These are phyloP conservation scores for Temnothorax nylanderi DNA, from an alignment of 1,140 invertebrate species.

Conservation along the genomic window DNA sequence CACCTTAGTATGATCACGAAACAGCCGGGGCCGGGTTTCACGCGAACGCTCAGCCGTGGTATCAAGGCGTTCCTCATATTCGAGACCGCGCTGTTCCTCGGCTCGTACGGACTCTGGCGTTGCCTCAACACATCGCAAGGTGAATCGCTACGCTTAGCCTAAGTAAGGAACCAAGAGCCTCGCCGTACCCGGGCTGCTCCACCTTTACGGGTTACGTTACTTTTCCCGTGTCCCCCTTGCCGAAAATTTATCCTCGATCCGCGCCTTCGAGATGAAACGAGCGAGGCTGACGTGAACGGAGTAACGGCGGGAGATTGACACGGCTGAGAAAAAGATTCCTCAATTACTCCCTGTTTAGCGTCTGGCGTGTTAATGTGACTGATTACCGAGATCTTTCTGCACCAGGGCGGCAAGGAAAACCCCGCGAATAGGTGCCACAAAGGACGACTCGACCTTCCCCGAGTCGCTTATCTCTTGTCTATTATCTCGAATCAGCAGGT, in stretches of 20 bases:
- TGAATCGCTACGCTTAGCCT: constrained; percentile 67
- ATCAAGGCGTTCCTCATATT: constrained; percentile 60
- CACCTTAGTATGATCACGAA: constrained; percentile 81
- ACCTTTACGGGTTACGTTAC: background rate
- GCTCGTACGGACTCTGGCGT: constrained; percentile 75
- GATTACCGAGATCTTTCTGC: no score
- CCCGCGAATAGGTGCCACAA: background rate
- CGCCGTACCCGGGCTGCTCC: constrained; percentile 56
- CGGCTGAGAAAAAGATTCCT: background rate
- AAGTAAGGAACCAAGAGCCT: background rate
- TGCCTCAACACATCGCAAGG: constrained; percentile 80
- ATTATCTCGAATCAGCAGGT: background rate
- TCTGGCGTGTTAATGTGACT: background rate
- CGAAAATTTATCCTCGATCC: background rate
- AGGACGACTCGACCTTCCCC: background rate
- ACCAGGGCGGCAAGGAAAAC: no score
- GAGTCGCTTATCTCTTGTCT: background rate
- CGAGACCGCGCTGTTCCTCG: constrained; percentile 69
- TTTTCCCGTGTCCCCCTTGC: no score
- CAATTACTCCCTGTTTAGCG: background rate
- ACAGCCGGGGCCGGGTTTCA: constrained; percentile 57
- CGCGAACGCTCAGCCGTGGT: background rate
- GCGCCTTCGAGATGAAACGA: background rate
- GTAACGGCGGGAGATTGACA: background rate
- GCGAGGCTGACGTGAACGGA: background rate